Base-by-base conservation (phyloP, 2,113 vertebrate genomes). In the Antidorcas marsupialis region DNA sequence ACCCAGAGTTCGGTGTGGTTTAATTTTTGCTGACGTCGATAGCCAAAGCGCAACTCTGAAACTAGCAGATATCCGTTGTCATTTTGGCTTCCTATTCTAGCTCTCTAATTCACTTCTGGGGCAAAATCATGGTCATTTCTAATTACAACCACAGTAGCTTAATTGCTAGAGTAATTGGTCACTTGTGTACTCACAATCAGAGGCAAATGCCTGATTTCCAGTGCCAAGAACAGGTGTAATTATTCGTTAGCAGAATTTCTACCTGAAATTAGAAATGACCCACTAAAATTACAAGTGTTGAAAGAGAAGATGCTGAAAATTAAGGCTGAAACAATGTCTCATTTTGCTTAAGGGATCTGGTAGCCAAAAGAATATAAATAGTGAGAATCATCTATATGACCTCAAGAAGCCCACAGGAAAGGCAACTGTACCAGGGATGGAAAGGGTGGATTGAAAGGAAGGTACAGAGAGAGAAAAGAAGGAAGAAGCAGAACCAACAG, bases 111-210 rank as follows among this genome's bases (percentile, higher is more conserved):
- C 82, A 95, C 27, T 97, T 71, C 4, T 57, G 47, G 86, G 64
- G n/a, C 74, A 97, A 59, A 95, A 94, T 30, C 79, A 6, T 71
- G 82, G 78, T 64, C 91, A 60, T 91, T 94, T 93, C 39, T 96
- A 67, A 96, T 87, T 87, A 83, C 8, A n/a, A 47, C 91, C 86
- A 71, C 52, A 47, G 96, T 91, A 64, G 85, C 84, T 93, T 96
- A 96, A 97, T 96, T 94, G 87, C 91, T 45, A 50, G 39, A 94
- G 88, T 98, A 98, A 98, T 87, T 89, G 86, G 71, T 96, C 94
- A 82, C 87, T 96, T 96, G 36, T 94, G 27, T 79, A 25, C 67
- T 84, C 92, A 86, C 92, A 91, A 91, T 95, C 90, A 84, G 86
- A 91, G 45, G 39, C 91, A 96, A 96, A 89, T 96, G 86, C n/a